Evolutionary conservation across 1,140 invertebrate species (phyloP).

Genomic region (Lamellibrachia luymesi): DNA sequence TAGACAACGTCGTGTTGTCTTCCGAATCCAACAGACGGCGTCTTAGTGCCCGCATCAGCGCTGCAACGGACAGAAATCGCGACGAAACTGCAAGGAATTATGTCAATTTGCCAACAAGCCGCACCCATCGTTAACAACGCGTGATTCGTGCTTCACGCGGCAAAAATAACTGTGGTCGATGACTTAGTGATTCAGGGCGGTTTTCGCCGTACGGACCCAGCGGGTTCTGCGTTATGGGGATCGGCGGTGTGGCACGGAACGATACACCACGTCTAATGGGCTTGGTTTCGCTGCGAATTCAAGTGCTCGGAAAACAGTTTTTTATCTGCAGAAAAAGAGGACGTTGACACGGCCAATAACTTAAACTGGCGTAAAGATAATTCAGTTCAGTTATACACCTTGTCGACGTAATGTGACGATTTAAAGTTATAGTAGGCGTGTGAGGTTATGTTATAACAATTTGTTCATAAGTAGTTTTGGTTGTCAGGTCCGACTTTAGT

Average conservation of each 20-base stretch:
- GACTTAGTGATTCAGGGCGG: not conserved
- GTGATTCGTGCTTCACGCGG: not conserved
- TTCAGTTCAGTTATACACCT: not conserved
- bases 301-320: not conserved
- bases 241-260: not conserved
- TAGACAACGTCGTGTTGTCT: not conserved
- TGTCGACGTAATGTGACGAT: too few species aligned
- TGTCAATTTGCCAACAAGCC: not conserved
- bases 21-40: not conserved
- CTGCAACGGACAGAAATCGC: not conserved
- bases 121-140: not conserved
- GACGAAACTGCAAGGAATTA: not conserved
- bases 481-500: too few species aligned
- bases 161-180: not conserved
- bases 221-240: not conserved
- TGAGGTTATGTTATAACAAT: too few species aligned
- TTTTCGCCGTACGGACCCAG: not conserved
- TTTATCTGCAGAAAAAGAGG: not conserved
- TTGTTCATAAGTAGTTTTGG: too few species aligned
- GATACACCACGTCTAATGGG: not conserved
- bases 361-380: not conserved
- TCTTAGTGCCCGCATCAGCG: not conserved
- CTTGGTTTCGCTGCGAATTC: not conserved
- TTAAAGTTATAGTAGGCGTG: too few species aligned
- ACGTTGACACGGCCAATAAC: not conserved